Conservation (phyloP, 2,888 invertebrate species). For the Eumerus sabulonum region DNA sequence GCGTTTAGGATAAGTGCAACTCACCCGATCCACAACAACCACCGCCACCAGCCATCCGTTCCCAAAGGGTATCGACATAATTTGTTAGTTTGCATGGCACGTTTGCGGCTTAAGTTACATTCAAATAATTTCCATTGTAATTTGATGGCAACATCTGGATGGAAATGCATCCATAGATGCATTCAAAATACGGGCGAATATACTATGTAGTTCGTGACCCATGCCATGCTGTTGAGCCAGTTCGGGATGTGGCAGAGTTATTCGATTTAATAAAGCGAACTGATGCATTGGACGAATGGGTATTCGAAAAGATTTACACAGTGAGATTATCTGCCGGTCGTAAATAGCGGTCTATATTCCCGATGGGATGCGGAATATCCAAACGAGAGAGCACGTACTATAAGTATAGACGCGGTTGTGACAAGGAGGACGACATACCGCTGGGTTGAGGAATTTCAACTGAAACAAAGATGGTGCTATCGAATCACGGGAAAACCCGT, state of each 20-base stretch:
- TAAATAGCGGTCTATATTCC: background rate
- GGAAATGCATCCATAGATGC: conserved; percentile 51
- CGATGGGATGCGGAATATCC: background rate
- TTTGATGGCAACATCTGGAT: conserved; percentile 65
- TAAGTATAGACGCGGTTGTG: no score
- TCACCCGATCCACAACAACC: background rate
- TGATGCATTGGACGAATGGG: conserved; percentile 3
- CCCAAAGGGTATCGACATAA: conserved; percentile 49
- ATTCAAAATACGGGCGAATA: conserved; percentile 44
- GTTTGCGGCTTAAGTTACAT: conserved; percentile 66
- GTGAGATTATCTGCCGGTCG: conserved; percentile 17
- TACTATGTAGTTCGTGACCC: conserved; percentile 28
- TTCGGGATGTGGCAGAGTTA: conserved; percentile 47
- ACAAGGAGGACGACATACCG: no score
- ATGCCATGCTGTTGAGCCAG: background rate
- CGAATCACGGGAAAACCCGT: no score
- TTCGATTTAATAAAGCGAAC: conserved; percentile 49
- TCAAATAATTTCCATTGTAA: conserved; percentile 63
- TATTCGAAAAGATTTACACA: conserved; percentile 43
- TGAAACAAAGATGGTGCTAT: no score
- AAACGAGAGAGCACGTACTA: no score
- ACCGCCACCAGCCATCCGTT: background rate
- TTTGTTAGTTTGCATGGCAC: conserved; percentile 68
- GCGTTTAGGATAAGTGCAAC: conserved; percentile 31
- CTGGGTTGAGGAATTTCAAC: no score